Conservation (phyloP, 2,888 invertebrate species). For the Tetragnatha montana region DNA sequence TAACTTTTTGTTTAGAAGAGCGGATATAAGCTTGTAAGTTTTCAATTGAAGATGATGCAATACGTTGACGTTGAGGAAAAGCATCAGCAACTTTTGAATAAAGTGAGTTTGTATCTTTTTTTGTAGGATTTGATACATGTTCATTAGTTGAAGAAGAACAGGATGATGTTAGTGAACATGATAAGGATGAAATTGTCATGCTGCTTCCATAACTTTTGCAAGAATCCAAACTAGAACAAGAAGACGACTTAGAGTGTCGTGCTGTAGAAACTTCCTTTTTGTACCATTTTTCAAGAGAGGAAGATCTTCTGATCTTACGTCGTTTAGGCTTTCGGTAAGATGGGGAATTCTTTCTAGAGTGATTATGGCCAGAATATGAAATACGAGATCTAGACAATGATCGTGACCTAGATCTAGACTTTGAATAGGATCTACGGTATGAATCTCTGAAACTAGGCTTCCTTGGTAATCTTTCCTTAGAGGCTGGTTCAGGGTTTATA, state of each 20-base stretch:
- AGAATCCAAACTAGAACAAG: neutral
- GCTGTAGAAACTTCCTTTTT: neutral
- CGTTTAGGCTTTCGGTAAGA: neutral
- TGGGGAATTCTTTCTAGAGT: no score
- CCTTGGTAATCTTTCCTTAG: neutral
- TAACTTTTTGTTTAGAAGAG: no score
- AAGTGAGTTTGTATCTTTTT: neutral
- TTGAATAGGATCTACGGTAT: neutral
- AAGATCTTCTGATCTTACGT: neutral
- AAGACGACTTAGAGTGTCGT: neutral
- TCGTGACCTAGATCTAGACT: neutral
- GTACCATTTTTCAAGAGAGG: neutral
- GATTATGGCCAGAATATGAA: neutral
- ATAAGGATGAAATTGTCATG: conserved; percentile 33
- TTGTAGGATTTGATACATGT: neutral
- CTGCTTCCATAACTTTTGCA: conserved; percentile 2
- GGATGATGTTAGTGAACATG: conserved; percentile 7
- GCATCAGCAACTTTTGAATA: neutral
- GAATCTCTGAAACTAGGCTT: neutral
- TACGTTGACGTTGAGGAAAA: neutral
- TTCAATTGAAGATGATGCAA: neutral
- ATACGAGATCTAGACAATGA: conserved; percentile 1
- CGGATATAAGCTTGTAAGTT: no score
- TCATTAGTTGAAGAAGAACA: conserved; percentile 8
- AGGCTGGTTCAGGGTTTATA: neutral